Evolutionary conservation across 2,888 invertebrate species (phyloP).

Genomic region (Anthrax anthrax): DNA sequence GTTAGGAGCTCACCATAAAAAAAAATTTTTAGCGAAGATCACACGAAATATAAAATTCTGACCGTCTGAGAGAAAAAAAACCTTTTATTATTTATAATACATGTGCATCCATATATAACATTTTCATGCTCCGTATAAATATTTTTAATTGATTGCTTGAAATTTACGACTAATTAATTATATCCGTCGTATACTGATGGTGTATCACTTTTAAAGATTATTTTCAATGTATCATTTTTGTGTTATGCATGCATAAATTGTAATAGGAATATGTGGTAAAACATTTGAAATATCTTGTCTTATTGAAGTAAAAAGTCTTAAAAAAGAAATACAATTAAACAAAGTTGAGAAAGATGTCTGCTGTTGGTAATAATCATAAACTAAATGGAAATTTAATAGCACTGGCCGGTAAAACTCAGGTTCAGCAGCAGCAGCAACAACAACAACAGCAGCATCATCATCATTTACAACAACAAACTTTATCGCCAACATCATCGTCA

Average conservation of each 20-base stretch:
- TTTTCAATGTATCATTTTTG: no score
- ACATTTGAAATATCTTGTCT: no score
- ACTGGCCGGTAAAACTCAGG: slow-evolving; percentile 7
- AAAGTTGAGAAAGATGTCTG: slow-evolving; percentile 8
- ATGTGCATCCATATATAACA: no score
- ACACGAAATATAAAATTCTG: no score
- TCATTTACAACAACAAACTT: slow-evolving; percentile 4
- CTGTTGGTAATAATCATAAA: slow-evolving; percentile 9
- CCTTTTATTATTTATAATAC: no score
- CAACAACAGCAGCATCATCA: background rate
- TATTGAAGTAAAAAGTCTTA: no score
- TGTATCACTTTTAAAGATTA: no score
- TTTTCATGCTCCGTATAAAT: background rate
- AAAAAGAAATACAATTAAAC: no score
- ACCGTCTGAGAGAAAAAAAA: no score
- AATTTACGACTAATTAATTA: background rate
- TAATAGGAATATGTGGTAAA: no score
- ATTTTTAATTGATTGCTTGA: background rate
- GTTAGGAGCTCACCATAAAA: background rate
- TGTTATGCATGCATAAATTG: no score
- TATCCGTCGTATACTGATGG: background rate
- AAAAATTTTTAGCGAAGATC: no score
- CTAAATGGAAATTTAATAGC: slow-evolving; percentile 11
- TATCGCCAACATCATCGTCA: background rate
- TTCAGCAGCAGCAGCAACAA: slow-evolving; percentile 2